phyloP scores from a whole-genome alignment of 2,113 vertebrate genomes.

The Nibea albiflora region DNA sequence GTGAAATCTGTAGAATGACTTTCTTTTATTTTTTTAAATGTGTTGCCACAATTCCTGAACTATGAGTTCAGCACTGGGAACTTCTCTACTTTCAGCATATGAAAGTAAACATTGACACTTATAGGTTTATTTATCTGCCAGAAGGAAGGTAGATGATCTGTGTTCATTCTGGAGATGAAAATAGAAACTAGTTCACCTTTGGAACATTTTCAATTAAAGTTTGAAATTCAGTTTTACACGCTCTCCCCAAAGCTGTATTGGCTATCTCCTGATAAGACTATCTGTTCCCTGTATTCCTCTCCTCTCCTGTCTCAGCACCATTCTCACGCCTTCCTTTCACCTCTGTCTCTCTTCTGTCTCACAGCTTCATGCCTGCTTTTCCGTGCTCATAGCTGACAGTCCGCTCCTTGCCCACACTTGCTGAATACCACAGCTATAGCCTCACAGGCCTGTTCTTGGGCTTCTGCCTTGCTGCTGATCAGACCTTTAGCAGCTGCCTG shows the following conservation, averaged over 20 bases:
- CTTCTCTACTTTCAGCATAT: not conserved
- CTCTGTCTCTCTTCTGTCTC: not conserved
- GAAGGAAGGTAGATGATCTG: not conserved
- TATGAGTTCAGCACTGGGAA: not conserved
- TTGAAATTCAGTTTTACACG: not conserved
- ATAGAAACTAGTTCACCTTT: not conserved
- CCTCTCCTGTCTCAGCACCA: not conserved
- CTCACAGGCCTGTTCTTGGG: constrained; percentile 48
- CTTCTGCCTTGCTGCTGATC: constrained; percentile 46
- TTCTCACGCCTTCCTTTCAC: not conserved
- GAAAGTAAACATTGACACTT: not conserved
- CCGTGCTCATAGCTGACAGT: constrained; percentile 27
- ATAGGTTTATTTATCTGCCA: not conserved
- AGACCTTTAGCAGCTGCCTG: constrained; percentile 49
- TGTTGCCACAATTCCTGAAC: not conserved
- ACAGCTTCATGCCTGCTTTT: not conserved
- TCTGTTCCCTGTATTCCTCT: not conserved
- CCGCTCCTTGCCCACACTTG: constrained; percentile 67
- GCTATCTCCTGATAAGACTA: not conserved
- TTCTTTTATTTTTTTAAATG: not conserved
- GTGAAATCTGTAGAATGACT: not conserved
- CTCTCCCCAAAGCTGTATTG: not conserved
- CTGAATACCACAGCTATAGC: constrained; percentile 61
- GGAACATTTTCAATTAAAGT: not conserved
- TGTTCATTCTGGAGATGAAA: not conserved